These are phyloP conservation scores for Sylvilagus floridanus DNA, from an alignment of 2,797 vertebrate genomes.

Conservation along the genomic window DNA sequence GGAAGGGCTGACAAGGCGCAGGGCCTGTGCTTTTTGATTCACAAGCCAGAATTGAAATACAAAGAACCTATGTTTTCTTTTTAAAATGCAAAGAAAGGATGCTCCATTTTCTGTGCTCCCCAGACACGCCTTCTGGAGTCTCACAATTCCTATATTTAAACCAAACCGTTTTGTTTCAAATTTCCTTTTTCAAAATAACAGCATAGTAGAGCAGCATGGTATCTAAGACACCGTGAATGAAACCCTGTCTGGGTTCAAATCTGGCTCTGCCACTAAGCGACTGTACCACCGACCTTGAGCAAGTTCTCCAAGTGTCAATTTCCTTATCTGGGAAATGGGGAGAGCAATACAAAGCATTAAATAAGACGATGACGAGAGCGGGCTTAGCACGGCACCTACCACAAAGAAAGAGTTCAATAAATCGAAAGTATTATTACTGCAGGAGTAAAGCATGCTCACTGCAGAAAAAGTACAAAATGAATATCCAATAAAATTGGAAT, in stretches of 20 bases:
- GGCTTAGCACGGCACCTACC: background rate
- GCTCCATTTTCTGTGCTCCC: slow-evolving; percentile 3
- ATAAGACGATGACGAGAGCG: background rate
- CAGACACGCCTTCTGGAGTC: slow-evolving; percentile 51
- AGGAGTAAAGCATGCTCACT: slow-evolving; percentile 36
- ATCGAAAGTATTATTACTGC: slow-evolving; percentile 63
- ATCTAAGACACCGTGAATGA: background rate
- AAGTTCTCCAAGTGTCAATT: slow-evolving; percentile 47
- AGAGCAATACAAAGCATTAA: slow-evolving; percentile 45
- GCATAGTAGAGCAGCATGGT: background rate
- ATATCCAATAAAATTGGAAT: slow-evolving; percentile 71
- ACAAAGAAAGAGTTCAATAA: slow-evolving; percentile 64
- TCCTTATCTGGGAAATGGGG: slow-evolving; percentile 71
- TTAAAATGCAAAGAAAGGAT: slow-evolving; percentile 50
- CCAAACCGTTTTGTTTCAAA: slow-evolving; percentile 46
- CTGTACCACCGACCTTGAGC: background rate
- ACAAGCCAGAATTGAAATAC: slow-evolving; percentile 40
- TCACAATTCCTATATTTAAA: slow-evolving; percentile 48
- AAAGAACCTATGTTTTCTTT: slow-evolving; percentile 39
- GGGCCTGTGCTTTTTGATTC: slow-evolving; percentile 25
- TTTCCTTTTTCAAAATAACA: slow-evolving; percentile 38
- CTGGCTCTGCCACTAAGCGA: slow-evolving; percentile 48
- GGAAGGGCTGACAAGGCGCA: background rate
- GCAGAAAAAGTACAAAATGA: slow-evolving; percentile 68
- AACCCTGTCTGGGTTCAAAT: slow-evolving; percentile 7